Conservation (phyloP, 2,113 vertebrate species). For the Periophthalmus modestus region DNA sequence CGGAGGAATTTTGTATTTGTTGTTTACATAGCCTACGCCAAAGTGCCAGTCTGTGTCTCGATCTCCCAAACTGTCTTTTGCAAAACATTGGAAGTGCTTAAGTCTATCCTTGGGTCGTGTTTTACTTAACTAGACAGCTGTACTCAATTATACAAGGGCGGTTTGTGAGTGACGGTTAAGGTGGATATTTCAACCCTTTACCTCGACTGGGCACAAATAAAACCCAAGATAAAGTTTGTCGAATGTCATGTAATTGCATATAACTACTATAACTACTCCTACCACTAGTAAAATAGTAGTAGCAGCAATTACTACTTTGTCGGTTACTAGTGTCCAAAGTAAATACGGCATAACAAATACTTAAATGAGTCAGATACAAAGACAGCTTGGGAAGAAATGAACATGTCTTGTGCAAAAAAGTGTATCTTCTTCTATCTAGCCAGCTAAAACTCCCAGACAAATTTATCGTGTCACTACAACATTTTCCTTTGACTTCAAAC, state of each 20-base stretch:
- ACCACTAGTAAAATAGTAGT: not conserved
- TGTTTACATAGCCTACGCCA: conserved; percentile 26
- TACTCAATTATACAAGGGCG: conserved; percentile 67
- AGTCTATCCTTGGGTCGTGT: conserved; percentile 23
- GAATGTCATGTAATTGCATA: not conserved
- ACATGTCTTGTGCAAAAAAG: not conserved
- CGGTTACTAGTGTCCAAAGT: no score
- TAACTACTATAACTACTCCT: not conserved
- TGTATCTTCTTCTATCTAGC: not conserved
- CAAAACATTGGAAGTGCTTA: conserved; percentile 31
- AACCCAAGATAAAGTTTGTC: conserved; percentile 31
- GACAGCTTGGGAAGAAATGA: not conserved
- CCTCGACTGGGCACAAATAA: conserved; percentile 52
- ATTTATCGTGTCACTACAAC: not conserved
- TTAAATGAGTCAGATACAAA: not conserved
- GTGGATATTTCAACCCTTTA: conserved; percentile 56
- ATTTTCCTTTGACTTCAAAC: conserved; percentile 47
- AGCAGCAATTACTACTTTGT: no score
- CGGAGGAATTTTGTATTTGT: conserved; percentile 15
- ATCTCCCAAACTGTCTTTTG: conserved; percentile 29
- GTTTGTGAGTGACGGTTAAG: conserved; percentile 56
- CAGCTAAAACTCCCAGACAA: not conserved
- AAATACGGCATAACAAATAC: no score
- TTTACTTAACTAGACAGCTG: conserved; percentile 55
- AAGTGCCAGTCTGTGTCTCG: conserved; percentile 14